Evolutionary conservation across 2,113 vertebrate genomes (phyloP).

Genomic region (Calidris pygmaea): DNA sequence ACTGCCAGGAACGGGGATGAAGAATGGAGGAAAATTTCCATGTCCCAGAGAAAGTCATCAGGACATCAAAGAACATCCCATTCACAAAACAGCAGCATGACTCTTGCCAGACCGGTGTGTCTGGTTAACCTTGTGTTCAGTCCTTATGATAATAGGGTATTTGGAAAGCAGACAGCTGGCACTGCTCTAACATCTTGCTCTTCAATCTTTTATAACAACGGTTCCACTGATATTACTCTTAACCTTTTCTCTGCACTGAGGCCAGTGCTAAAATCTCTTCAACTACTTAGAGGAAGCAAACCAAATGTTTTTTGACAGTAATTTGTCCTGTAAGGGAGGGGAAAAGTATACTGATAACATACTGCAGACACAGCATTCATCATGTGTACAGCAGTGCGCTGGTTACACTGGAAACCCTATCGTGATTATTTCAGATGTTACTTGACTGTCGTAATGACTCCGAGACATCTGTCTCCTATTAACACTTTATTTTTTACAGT

Average conservation of each 20-base stretch:
- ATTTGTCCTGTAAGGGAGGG: background rate
- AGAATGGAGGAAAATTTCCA: background rate
- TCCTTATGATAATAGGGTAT: conserved; percentile 45
- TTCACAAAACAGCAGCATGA: conserved; percentile 30
- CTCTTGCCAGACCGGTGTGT: conserved; percentile 5
- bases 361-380: background rate
- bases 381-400: background rate
- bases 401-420: conserved; percentile 21
- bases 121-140: conserved; percentile 70
- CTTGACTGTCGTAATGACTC: conserved; percentile 2
- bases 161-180: conserved; percentile 78
- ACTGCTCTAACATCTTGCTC: conserved; percentile 18
- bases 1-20: background rate
- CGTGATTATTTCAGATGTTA: conserved; percentile 32
- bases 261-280: background rate
- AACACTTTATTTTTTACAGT: conserved; percentile 39
- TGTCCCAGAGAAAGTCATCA: conserved; percentile 38
- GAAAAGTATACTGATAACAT: background rate
- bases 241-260: background rate
- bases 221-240: conserved; percentile 30
- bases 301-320: background rate
- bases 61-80: conserved; percentile 49
- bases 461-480: conserved; percentile 38
- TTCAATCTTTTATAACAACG: conserved; percentile 59
- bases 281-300: background rate